Evolutionary conservation across 2,797 vertebrate species (phyloP), one percentile per base, ranked within the genome.

Genomic region (Enteromius anoplus): DNA sequence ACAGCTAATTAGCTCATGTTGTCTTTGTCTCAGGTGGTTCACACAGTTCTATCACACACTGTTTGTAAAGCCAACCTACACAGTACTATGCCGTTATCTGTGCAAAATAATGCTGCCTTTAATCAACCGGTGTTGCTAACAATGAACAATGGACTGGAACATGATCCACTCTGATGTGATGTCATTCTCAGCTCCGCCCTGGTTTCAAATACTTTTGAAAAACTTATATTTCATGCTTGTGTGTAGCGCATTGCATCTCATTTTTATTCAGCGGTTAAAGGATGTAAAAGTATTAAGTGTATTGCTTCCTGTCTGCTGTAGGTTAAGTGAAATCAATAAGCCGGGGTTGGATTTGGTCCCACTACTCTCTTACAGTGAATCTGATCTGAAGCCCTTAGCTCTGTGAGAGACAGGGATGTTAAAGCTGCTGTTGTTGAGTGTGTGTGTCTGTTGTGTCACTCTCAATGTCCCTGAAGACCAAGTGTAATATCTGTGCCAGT

Each of bases 401-500:
- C 29, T 49, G 62, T 53, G 21, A 10, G 15, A 51, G 19, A 29
- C 26, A 11, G 5, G 21, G 49, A 49, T 70, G 15, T 69, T 80
- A 70, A 58, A 12, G 17, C 1, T 60, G 51, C 10, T 15, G 23
- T 62, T 80, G 53, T 8, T 51, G 55, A 51, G 70, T 53, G 29
- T 1, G 2, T 23, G 9, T 34, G 42, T 51, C 55, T 55, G 49
- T 62, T 77, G 19, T 34, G 26, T 15, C 40, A 69, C 72, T 23
- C 19, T 71, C 42, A 66, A 10, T 71, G 19, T 47, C 62, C 55
- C 53, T 82, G 17, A 60, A 72, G 62, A 42, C 8, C 62, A n/a
- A 73, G 64, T 55, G 19, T 72, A 68, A 81, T 75, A 49, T 62
- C 19, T 58, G 12, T 78, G 73, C 55, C 37, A n/a, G 12, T 62